These are phyloP conservation scores for Pomatorhinus ruficollis DNA, from an alignment of 2,113 vertebrate genomes.

Conservation along the genomic window DNA sequence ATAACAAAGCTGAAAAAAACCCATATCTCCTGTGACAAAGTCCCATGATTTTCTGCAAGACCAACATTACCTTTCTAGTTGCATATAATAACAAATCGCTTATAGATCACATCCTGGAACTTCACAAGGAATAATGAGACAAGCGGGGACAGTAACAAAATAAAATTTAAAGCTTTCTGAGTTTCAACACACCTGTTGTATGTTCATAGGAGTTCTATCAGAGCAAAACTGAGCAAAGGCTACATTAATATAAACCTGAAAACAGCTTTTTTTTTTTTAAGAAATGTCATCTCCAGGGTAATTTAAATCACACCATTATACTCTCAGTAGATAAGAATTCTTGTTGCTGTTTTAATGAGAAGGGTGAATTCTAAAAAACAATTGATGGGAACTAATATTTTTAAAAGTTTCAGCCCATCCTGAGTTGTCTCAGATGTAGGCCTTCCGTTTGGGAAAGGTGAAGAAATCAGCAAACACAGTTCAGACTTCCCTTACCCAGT, in stretches of 20 bases:
- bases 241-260: neutral
- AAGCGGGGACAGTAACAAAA: neutral
- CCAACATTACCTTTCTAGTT: neutral
- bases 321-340: neutral
- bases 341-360: neutral
- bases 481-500: neutral
- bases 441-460: neutral
- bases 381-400: neutral
- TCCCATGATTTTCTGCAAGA: neutral
- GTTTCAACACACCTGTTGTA: neutral
- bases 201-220: neutral
- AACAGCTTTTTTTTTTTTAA: neutral
- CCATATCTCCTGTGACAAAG: neutral
- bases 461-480: neutral
- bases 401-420: neutral
- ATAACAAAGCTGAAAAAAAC: neutral
- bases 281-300: neutral
- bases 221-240: neutral
- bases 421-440: neutral
- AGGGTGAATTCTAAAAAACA: neutral
- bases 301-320: neutral
- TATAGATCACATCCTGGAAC: neutral
- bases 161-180: neutral
- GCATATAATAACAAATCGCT: neutral
- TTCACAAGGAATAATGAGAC: neutral